Evolutionary conservation across 23 tunicate genomes (phyloP).

Genomic region (Styela clava): DNA sequence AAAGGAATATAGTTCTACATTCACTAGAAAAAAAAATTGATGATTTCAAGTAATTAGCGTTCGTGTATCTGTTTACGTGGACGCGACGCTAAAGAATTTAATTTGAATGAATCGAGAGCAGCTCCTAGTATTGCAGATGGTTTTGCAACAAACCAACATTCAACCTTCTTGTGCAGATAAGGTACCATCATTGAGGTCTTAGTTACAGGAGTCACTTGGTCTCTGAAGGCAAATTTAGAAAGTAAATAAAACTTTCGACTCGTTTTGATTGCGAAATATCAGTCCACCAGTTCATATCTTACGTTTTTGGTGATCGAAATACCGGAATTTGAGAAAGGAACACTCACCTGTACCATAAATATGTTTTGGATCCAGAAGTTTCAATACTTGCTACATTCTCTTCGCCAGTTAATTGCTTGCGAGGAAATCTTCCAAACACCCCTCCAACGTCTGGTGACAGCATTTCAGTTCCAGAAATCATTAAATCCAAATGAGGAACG

Average conservation of each 20-base stretch:
- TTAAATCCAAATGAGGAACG: neutral
- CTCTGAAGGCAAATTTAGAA: neutral
- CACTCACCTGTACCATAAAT: constrained; percentile 8
- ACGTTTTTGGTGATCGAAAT: no score
- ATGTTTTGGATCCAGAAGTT: neutral
- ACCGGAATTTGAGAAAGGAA: neutral
- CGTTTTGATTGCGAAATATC: neutral
- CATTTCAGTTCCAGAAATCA: neutral
- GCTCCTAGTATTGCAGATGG: neutral
- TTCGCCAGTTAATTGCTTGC: neutral
- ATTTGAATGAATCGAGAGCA: constrained; percentile 1
- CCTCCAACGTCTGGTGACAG: constrained; percentile 11
- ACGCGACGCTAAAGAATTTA: neutral
- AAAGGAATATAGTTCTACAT: no score
- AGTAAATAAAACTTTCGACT: no score
- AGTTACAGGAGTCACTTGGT: neutral
- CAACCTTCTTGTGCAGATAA: neutral
- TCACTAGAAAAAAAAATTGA: no score
- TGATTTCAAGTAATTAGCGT: no score
- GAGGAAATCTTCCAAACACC: constrained; percentile 4
- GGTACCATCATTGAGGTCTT: constrained; percentile 8
- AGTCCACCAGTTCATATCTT: neutral
- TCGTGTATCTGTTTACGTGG: neutral
- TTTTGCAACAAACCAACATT: constrained; percentile 12
- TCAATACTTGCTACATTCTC: neutral